Evolutionary conservation across 2,113 vertebrate genomes (phyloP).

Genomic region (Sula dactylatra): DNA sequence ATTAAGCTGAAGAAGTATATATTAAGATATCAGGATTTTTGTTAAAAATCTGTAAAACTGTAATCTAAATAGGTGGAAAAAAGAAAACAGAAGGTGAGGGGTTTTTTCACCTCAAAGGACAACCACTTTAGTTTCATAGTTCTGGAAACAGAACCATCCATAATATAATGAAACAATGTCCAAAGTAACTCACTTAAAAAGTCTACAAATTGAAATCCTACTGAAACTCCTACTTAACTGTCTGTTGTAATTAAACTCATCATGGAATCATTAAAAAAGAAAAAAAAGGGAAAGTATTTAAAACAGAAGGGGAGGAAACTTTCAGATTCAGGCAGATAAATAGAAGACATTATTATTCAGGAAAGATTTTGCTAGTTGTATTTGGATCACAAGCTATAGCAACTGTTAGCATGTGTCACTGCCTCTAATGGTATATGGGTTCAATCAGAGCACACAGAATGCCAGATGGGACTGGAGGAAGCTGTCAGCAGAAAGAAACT

Average conservation of each 20-base stretch:
- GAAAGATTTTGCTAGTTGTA: background rate
- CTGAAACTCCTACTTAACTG: background rate
- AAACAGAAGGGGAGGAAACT: background rate
- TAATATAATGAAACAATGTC: background rate
- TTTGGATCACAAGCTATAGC: background rate
- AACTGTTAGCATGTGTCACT: constrained; percentile 20
- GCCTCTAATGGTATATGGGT: constrained; percentile 9
- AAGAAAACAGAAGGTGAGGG: background rate
- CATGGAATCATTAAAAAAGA: background rate
- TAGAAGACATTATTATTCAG: background rate
- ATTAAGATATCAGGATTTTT: background rate
- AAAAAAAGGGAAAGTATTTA: background rate
- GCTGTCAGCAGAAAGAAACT: constrained; percentile 32
- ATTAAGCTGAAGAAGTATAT: background rate
- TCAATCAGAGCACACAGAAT: constrained; percentile 17
- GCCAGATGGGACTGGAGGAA: constrained; percentile 37
- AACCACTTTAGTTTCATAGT: background rate
- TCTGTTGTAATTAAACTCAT: background rate
- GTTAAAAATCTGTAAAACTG: background rate
- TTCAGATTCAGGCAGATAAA: background rate
- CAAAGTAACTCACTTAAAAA: background rate
- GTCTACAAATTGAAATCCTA: background rate
- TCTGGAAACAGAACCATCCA: background rate
- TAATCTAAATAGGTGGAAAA: background rate
- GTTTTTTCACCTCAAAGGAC: background rate